Conservation (phyloP, 2,113 vertebrate species). For the Grammomys dolichurus region DNA sequence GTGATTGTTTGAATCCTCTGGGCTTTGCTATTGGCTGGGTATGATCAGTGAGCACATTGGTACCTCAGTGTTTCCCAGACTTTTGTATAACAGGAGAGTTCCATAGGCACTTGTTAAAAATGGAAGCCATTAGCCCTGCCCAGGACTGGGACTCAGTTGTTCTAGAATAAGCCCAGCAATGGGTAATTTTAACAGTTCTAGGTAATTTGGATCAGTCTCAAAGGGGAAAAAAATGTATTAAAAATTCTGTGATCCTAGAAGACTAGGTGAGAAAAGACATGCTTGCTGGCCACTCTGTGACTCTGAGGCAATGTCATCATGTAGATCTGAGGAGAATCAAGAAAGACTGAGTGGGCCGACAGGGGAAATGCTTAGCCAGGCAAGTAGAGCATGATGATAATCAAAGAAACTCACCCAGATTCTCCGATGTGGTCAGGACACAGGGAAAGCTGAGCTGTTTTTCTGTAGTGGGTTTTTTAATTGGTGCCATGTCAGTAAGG, state of each 20-base stretch:
- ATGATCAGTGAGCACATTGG: slow-evolving; percentile 49
- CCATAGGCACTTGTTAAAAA: slow-evolving; percentile 66
- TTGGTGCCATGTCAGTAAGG: background rate
- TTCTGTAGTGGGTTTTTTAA: background rate
- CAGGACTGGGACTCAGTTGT: slow-evolving; percentile 20
- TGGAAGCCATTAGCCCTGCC: slow-evolving; percentile 19
- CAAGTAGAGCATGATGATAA: background rate
- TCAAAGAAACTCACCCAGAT: background rate
- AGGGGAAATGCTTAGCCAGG: background rate
- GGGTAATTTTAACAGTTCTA: slow-evolving; percentile 52
- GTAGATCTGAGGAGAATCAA: background rate
- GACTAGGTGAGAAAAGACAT: background rate
- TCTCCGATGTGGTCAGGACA: background rate
- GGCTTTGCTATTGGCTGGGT: slow-evolving; percentile 12
- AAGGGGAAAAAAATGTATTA: background rate
- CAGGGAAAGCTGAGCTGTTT: background rate
- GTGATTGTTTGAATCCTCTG: slow-evolving; percentile 45
- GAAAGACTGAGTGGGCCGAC: background rate
- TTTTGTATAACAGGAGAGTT: slow-evolving; percentile 52
- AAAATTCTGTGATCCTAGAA: slow-evolving; percentile 48
- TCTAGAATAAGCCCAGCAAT: slow-evolving; percentile 11
- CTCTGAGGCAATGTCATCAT: background rate
- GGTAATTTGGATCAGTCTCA: background rate
- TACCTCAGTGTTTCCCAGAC: slow-evolving; percentile 41
- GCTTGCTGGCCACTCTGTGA: background rate